Evolutionary conservation across 2,113 vertebrate species (phyloP), one percentile per base, ranked within the genome.

Genomic region (Neodon shergylaensis): DNA sequence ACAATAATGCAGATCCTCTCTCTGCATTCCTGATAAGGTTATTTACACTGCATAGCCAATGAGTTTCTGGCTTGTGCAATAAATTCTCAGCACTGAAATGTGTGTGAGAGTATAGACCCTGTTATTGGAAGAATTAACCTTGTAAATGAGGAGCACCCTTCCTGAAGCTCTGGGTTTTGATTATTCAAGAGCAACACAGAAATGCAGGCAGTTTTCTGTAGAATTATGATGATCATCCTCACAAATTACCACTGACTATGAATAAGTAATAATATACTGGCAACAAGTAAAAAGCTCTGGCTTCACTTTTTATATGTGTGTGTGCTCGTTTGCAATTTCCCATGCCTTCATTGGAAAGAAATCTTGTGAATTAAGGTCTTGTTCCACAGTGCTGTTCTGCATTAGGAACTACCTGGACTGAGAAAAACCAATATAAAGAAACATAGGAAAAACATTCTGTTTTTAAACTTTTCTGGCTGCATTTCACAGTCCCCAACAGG

Each of bases 81-180:
- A 95, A 92, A 91, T 95, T 49, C 42, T 86, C 42, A 39, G 63
- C 63, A 94, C 88, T 91, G 73, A 92, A 96, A 92, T 92, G 78
- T 83, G 63, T 79, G 70, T 93, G 87, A 90, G 31, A 63, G 36
- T 90, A 12, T n/a, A 94, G 88, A 86, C 73, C 74, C 90, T 21
- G 54, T 96, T 95, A 95, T 42, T 92, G 72, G 54, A 94, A 5
- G 73, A 96, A 95, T 96, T 97, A 97, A 97, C 96, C 95, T 98
- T 97, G 90, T 96, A 97, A 95, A 97, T 89, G 86, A 96, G 66
- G 88, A 95, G 44, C 91, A 96, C 47, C 65, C n/a, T 94, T 89
- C 94, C 0, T 85, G 66, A 96, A 96, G 78, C 88, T 94, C 70
- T 95, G 88, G 85, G 44, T 82, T 95, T 90, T 95, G 72, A 94